phyloP scores from a whole-genome alignment of 2,113 vertebrate species.

The Dipodomys ordii region DNA sequence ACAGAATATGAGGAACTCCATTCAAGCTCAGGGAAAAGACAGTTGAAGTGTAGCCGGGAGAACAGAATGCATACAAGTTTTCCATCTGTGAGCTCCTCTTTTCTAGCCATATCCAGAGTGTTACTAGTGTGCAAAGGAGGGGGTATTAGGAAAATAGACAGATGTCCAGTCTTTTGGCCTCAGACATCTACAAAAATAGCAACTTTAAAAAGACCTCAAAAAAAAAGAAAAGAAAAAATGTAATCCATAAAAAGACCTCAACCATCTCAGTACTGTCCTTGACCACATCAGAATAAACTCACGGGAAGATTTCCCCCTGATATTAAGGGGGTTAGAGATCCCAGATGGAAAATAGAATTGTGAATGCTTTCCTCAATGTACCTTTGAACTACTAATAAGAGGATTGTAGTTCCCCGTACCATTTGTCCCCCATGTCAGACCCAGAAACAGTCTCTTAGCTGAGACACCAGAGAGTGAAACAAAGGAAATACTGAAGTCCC shows the following conservation, averaged over 20 bases:
- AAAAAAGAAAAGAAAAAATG: too few species aligned
- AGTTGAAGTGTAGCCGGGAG: neutral
- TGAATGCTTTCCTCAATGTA: constrained; percentile 54
- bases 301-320: constrained; percentile 13
- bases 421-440: constrained; percentile 20
- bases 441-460: constrained; percentile 40
- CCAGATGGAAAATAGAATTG: neutral
- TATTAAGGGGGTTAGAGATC: constrained; percentile 10
- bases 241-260: neutral
- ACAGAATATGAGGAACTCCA: constrained; percentile 2
- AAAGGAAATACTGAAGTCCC: constrained; percentile 38
- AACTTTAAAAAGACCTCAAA: neutral
- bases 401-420: neutral
- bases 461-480: constrained; percentile 42
- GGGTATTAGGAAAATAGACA: too few species aligned
- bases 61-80: neutral
- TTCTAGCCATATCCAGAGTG: neutral
- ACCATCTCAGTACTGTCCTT: neutral
- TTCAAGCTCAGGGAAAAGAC: neutral
- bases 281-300: neutral
- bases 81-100: neutral
- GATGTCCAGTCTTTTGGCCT: neutral
- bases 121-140: neutral
- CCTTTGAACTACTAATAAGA: constrained; percentile 61
- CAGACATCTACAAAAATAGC: neutral